Percentiles rank a stretch among this genome's conserved stretches.
Evolutionary conservation across 2,888 invertebrate species (phyloP).

Genomic region (Metellina segmentata): DNA sequence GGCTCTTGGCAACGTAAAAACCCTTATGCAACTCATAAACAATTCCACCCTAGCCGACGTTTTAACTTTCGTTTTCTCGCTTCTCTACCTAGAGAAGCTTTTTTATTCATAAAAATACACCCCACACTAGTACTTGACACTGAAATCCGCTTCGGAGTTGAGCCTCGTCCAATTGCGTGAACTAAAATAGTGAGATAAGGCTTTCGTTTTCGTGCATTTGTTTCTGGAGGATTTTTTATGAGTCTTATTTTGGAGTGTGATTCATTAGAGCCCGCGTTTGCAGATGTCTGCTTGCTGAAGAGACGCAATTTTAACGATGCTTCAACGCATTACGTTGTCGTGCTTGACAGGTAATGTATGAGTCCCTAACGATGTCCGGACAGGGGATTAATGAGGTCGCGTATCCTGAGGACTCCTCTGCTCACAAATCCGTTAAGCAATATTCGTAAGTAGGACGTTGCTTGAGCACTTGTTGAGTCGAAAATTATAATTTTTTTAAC

Average conservation of each 20-base stretch:
- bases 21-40: constrained; percentile 61
- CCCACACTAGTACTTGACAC: constrained; percentile 48
- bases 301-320: constrained; percentile 39
- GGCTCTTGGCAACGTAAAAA: constrained; percentile 33
- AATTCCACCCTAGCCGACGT: constrained; percentile 22
- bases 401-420: neutral
- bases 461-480: neutral
- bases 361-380: neutral
- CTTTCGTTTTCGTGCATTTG: constrained; percentile 20
- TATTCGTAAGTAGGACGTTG: neutral
- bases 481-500: neutral
- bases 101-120: neutral
- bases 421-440: neutral
- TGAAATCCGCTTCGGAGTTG: constrained; percentile 51
- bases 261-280: constrained; percentile 43
- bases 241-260: constrained; percentile 22
- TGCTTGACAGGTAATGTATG: constrained; percentile 33
- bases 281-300: constrained; percentile 11
- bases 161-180: constrained; percentile 25
- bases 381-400: constrained; percentile 12
- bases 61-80: constrained; percentile 10
- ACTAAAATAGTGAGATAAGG: constrained; percentile 19
- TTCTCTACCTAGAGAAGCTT: neutral
- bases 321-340: constrained; percentile 43
- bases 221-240: neutral